These are phyloP conservation scores for Drosophila truncata DNA, from an alignment of 1,140 invertebrate genomes.

Conservation along the genomic window DNA sequence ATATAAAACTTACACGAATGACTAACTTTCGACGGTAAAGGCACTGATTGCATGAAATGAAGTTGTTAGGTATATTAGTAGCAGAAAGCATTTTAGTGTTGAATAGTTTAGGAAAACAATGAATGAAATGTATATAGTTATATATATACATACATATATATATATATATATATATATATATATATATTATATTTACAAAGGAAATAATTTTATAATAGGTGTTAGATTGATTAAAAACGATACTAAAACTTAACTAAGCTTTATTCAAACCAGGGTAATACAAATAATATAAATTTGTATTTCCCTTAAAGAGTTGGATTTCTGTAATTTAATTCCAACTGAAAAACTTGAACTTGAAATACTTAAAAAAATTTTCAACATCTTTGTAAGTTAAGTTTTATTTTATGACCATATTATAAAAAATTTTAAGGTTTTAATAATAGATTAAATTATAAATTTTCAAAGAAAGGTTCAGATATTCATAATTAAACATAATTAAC, in stretches of 20 bases:
- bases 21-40: constrained; percentile 86
- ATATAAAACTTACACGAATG: constrained; percentile 68
- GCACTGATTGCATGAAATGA: constrained; percentile 85
- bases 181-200: too few relatives aligned
- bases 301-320: not conserved
- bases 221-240: too few relatives aligned
- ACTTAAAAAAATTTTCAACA: not conserved
- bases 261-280: not conserved
- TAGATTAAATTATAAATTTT: not conserved
- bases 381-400: not conserved
- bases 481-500: not conserved
- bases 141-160: too few relatives aligned
- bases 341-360: not conserved
- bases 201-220: too few relatives aligned
- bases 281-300: not conserved
- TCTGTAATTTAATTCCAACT: not conserved
- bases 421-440: not conserved
- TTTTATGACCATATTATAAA: not conserved
- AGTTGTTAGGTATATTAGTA: constrained; percentile 34
- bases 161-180: too few relatives aligned
- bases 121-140: not conserved
- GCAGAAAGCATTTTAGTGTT: constrained; percentile 2
- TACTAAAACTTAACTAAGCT: not conserved
- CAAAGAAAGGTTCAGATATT: not conserved
- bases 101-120: not conserved